A percentile compares a stretch with the other conserved stretches of the same genome.
Evolutionary conservation across 2,888 invertebrate genomes (phyloP).

Genomic region (Xylota sylvarum): DNA sequence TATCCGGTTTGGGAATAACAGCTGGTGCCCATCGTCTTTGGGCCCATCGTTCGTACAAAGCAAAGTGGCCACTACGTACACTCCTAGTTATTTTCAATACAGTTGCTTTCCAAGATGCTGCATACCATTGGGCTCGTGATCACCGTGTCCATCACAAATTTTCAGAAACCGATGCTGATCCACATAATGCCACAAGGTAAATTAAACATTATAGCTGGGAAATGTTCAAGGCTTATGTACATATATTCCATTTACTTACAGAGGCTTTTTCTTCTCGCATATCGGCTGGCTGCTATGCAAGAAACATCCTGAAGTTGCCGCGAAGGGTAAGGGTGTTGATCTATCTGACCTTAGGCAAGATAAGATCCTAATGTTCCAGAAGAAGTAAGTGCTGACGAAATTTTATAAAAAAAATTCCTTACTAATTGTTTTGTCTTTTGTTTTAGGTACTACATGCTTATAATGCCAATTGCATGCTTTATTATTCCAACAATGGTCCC

Average conservation of each 20-base stretch:
- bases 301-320: slow-evolving; percentile 95
- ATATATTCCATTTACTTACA: slow-evolving; percentile 77
- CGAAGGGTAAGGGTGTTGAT: slow-evolving; percentile 94
- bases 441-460: slow-evolving; percentile 90
- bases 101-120: slow-evolving; percentile 94
- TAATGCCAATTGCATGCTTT: slow-evolving; percentile 92
- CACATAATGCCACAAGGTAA: slow-evolving; percentile 92
- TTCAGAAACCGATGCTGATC: slow-evolving; percentile 97
- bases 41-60: slow-evolving; percentile 98
- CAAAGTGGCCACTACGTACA: slow-evolving; percentile 93
- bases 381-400: slow-evolving; percentile 88
- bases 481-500: slow-evolving; percentile 91
- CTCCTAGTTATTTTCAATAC: slow-evolving; percentile 94
- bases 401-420: not conserved
- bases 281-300: slow-evolving; percentile 96
- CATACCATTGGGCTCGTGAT: slow-evolving; percentile 92
- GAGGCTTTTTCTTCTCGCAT: slow-evolving; percentile 98
- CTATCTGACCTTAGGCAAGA: slow-evolving; percentile 93
- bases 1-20: slow-evolving; percentile 96
- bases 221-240: not conserved
- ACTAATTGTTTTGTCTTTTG: slow-evolving; percentile 10
- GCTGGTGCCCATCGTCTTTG: slow-evolving; percentile 98
- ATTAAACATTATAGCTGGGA: not conserved
- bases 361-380: slow-evolving; percentile 94
- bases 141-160: slow-evolving; percentile 96